Percentiles rank a stretch among this genome's conserved stretches.
These are phyloP conservation scores for Xanthia togata DNA, from an alignment of 2,888 invertebrate genomes.

Conservation along the genomic window DNA sequence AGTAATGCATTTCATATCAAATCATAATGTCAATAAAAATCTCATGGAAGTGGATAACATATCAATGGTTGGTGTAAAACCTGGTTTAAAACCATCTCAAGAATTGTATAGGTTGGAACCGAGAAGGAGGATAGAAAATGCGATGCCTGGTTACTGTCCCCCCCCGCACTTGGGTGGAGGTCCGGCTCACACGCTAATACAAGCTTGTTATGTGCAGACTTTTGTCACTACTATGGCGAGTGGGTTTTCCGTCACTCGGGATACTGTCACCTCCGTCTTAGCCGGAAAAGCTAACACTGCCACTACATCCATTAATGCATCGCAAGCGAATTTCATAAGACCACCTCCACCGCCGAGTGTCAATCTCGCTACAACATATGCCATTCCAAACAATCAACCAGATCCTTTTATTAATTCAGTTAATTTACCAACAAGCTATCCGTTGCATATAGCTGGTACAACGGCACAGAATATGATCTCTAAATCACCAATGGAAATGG, in stretches of 20 bases:
- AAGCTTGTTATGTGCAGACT: conserved; percentile 86
- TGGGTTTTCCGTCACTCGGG: conserved; percentile 94
- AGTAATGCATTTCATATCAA: conserved; percentile 89
- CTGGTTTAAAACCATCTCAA: conserved; percentile 76
- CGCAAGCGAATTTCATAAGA: conserved; percentile 85
- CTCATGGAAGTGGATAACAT: conserved; percentile 89
- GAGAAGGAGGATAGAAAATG: conserved; percentile 80
- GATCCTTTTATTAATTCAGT: conserved; percentile 88
- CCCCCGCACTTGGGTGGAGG: conserved; percentile 88
- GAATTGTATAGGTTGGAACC: conserved; percentile 79
- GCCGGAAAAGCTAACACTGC: conserved; percentile 94
- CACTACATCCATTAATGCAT: conserved; percentile 93
- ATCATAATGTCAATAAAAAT: conserved; percentile 88
- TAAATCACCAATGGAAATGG: conserved; percentile 94
- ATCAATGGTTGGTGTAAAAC: conserved; percentile 88
- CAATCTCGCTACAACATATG: conserved; percentile 84
- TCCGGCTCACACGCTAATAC: conserved; percentile 84
- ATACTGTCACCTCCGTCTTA: conserved; percentile 95
- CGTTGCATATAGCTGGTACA: conserved; percentile 86
- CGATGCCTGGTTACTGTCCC: conserved; percentile 88
- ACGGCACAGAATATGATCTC: conserved; percentile 89
- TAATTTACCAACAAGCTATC: conserved; percentile 86
- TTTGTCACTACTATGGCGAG: conserved; percentile 91
- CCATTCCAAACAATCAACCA: conserved; percentile 87
- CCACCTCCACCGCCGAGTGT: conserved; percentile 86